Conservation (phyloP, 2,113 vertebrate genomes). For the Catharus bicknelli region DNA sequence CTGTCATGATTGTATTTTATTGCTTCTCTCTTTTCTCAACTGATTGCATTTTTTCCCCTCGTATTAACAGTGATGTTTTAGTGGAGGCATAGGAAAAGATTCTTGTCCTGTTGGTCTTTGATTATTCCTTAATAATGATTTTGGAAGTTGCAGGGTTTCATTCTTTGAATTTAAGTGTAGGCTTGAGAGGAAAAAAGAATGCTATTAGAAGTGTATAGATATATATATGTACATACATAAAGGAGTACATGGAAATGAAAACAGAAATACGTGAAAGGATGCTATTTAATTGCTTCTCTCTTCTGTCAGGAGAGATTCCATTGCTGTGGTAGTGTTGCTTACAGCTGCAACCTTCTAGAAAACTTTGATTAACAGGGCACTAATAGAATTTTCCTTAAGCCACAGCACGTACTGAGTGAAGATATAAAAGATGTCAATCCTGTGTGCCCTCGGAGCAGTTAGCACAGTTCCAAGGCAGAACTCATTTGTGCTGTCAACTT, state of each 20-base stretch:
- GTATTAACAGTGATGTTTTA: not conserved
- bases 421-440: conserved; percentile 6
- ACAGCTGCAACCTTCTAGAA: not conserved
- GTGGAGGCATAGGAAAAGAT: not conserved
- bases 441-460: not conserved
- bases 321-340: not conserved
- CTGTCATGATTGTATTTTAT: not conserved
- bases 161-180: not conserved
- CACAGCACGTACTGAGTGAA: not conserved
- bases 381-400: conserved; percentile 25
- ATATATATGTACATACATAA: not conserved
- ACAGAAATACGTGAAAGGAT: not conserved
- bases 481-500: conserved; percentile 23
- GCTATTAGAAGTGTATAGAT: not conserved
- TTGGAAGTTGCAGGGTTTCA: not conserved
- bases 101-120: not conserved
- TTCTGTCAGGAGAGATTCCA: not conserved
- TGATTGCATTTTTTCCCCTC: not conserved
- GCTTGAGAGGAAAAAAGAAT: not conserved
- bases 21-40: not conserved
- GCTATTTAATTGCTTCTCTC: not conserved
- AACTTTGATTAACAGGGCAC: not conserved
- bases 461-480: not conserved
- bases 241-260: not conserved
- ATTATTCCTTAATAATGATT: not conserved